Base-by-base conservation (phyloP, 2,888 invertebrate genomes). In the Ganaspis brasiliensis region DNA sequence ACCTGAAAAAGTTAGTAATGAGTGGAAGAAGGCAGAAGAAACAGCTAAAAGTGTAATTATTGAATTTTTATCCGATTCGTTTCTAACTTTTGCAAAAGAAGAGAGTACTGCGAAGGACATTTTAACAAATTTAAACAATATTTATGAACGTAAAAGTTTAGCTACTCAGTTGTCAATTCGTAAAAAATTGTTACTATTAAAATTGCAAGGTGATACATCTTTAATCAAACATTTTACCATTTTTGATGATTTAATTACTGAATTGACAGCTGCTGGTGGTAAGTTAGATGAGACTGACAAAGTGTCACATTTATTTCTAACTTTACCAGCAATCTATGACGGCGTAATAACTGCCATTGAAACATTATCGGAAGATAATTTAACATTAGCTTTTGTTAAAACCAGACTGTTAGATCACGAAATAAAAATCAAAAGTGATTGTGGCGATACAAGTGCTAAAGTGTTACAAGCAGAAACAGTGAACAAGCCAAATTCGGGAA, bases 311-410 rank as follows among this genome's bases (percentile, higher is more conserved):
- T 82, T 90, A 19, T 79, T 91, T 12, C 49, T 89, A 1, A 89
- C 89, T n/a, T 73, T 91, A 31, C 89, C 90, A 9, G 9, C 83
- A n/a, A 72, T 79, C 16, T 90, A 90, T 79, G 87, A 90, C 74
- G 88, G 88, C 3, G 84, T 91, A 1, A 84, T 89, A n/a, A 90
- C 90, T 10, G 90, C 91, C 0, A 83, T 91, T 0, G 89, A 90
- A 81, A 90, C 88, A 0, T 79, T 91, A 35, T 78, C 85, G 0
- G 87, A 89, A 74, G 87, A 84, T 77, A 82, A 82, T 57, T 79
- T 90, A 72, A 90, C 86, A 0, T 76, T 91, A 19, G 85, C 82
- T 12, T 90, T 90, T 81, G 89, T 89, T 2, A 90, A 90, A 81
- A 88, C 81, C 3, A 52, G 82, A 40, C 59, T 85, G 1, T 37